Percentiles rank a stretch among this genome's conserved stretches.
Conservation (phyloP, 1,140 invertebrate genomes). For the Cataglyphis hispanica region DNA sequence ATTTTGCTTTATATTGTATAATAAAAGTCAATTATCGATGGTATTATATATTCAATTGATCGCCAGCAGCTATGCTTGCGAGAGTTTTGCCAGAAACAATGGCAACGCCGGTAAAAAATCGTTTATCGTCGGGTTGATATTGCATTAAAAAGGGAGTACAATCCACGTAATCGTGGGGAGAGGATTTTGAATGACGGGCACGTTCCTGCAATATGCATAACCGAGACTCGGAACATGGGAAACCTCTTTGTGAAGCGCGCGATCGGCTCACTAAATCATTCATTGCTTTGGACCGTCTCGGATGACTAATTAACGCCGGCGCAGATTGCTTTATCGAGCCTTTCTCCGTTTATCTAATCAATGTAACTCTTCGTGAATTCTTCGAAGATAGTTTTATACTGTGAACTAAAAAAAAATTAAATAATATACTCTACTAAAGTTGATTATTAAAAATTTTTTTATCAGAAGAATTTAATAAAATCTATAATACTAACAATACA, state of each 20-base stretch:
- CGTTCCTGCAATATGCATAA: constrained; percentile 85
- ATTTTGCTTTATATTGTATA: not conserved
- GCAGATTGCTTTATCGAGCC: constrained; percentile 71
- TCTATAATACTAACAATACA: not conserved
- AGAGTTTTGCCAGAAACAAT: constrained; percentile 41
- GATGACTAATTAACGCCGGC: constrained; percentile 76
- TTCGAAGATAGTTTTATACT: not conserved
- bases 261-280: constrained; percentile 81
- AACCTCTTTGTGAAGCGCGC: constrained; percentile 84
- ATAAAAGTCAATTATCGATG: constrained; percentile 23
- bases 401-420: not conserved
- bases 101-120: constrained; percentile 48
- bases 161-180: constrained; percentile 47
- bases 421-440: not conserved
- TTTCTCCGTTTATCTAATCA: constrained; percentile 70
- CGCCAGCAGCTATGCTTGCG: not conserved
- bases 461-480: not conserved
- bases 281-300: constrained; percentile 78
- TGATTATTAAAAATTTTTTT: not conserved
- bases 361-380: constrained; percentile 33
- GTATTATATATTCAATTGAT: constrained; percentile 30
- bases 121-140: constrained; percentile 62
- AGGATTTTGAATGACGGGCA: constrained; percentile 84
- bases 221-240: constrained; percentile 81
- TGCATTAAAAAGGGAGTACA: constrained; percentile 69